These are phyloP conservation scores for Polyodon spathula DNA, from an alignment of 2,113 vertebrate genomes.

Conservation along the genomic window DNA sequence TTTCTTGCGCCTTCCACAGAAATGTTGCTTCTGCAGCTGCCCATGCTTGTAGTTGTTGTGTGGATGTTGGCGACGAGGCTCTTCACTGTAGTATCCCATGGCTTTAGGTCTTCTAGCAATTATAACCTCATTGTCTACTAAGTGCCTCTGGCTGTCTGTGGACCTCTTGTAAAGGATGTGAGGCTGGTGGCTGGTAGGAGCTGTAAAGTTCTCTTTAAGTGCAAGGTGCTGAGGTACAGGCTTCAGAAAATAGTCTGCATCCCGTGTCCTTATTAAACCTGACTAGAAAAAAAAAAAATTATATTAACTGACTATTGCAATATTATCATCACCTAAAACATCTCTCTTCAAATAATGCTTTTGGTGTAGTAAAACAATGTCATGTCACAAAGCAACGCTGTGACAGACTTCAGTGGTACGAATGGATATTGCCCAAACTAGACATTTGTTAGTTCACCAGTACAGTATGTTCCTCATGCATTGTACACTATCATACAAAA, in stretches of 20 bases:
- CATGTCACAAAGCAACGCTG: no score
- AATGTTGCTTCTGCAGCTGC: slow-evolving; percentile 60
- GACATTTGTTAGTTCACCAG: no score
- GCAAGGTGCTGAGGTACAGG: slow-evolving; percentile 55
- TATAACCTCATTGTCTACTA: slow-evolving; percentile 5
- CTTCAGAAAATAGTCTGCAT: slow-evolving; percentile 71
- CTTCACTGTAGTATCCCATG: neutral
- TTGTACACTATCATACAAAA: no score
- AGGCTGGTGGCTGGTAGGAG: slow-evolving; percentile 43
- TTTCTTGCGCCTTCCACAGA: slow-evolving; percentile 85
- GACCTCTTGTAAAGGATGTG: slow-evolving; percentile 74
- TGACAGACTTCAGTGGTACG: no score
- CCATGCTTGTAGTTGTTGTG: slow-evolving; percentile 26
- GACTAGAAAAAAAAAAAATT: slow-evolving; percentile 56
- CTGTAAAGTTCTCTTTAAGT: slow-evolving; percentile 39
- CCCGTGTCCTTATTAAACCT: slow-evolving; percentile 75
- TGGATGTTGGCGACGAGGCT: slow-evolving; percentile 6
- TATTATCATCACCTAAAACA: neutral
- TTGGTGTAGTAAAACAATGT: no score
- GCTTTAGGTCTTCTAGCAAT: slow-evolving; percentile 18
- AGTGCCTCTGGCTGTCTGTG: slow-evolving; percentile 9
- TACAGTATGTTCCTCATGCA: no score
- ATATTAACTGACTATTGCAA: slow-evolving; percentile 18
- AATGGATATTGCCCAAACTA: no score
- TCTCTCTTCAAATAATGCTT: no score